Conservation (phyloP, 1,140 invertebrate genomes). For the Tenebrio molitor region DNA sequence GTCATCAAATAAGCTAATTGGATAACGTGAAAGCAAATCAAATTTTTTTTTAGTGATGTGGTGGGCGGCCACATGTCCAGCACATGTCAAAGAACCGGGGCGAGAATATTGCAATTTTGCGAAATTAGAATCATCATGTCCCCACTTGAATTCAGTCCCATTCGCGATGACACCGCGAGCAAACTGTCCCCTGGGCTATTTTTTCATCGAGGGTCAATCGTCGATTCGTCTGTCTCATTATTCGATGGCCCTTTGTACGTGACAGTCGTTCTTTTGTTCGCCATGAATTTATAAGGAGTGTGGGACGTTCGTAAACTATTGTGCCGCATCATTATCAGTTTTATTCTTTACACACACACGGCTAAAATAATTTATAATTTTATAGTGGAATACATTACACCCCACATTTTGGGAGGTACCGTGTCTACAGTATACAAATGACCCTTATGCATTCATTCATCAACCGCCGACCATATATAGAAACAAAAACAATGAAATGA, state of each 20-base stretch:
- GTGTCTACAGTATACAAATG: constrained; percentile 48
- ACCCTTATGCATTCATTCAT: constrained; percentile 50
- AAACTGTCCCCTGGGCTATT: neutral
- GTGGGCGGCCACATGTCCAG: too few species aligned
- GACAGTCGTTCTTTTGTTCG: constrained; percentile 42
- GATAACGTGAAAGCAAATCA: too few species aligned
- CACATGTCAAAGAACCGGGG: too few species aligned
- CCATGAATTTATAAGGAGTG: constrained; percentile 40
- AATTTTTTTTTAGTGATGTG: too few species aligned
- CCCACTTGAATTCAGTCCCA: too few species aligned
- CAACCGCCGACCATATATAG: constrained; percentile 36
- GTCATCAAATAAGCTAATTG: too few species aligned
- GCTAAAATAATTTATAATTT: constrained; percentile 53
- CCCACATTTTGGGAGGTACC: constrained; percentile 50
- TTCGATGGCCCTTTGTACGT: constrained; percentile 38
- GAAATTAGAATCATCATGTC: too few species aligned
- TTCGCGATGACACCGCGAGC: neutral
- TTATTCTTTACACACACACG: constrained; percentile 45
- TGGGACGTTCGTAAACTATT: constrained; percentile 41
- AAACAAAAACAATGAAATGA: constrained; percentile 43
- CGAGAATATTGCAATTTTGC: too few species aligned
- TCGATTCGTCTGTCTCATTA: constrained; percentile 17
- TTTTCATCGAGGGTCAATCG: constrained; percentile 16
- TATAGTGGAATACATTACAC: constrained; percentile 50
- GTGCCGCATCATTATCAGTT: constrained; percentile 44